Base-by-base conservation (phyloP, 2,888 invertebrate species). In the Glaucopsyche alexis region DNA sequence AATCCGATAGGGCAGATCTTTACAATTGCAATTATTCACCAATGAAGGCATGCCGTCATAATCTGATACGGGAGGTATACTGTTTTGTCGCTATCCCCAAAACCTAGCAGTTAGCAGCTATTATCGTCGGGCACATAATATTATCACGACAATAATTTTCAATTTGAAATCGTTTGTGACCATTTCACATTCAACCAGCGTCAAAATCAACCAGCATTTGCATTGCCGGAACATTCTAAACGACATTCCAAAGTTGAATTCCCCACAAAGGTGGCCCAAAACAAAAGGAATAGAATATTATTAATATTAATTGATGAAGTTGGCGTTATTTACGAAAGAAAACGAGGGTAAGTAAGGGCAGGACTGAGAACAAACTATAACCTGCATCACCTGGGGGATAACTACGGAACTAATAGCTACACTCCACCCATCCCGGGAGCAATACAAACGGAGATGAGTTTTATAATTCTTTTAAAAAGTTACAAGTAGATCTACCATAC, bases 221-320 rank as follows among this genome's bases (percentile, higher is more conserved):
- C 47, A 60, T 29, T 11, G 11, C 11, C 19, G 55, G 29, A 60
- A 60, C 60, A 38, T 60, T 60, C 60, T 60, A 60, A 47, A 60
- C 60, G 60, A 60, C 60, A 60, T 60, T 60, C 60, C 60, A 2
- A 60, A 60, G 11, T 60, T 7, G 60, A 29, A 60, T 60, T 13
- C 60, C 60, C 1, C 60, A 16, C 29, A 29, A 19, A 55, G 55
- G 55, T 38, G 29, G 29, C 29, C 29, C 29, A 38, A 60, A 60
- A 60, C 60, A 60, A 60, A 60, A 13, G 7, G 13, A 29, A 13
- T 60, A 29, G 29, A 29, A 29, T 11, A 47, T 47, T 60, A 60
- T 60, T 60, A 60, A 60, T 60, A 60, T 60, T 38, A 38, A 60
- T 60, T 60, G 60, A 60, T 29, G 29, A 38, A 60, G 60, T 60